Conservation (phyloP, 2,113 vertebrate species). For the Tympanuchus pallidicinctus region DNA sequence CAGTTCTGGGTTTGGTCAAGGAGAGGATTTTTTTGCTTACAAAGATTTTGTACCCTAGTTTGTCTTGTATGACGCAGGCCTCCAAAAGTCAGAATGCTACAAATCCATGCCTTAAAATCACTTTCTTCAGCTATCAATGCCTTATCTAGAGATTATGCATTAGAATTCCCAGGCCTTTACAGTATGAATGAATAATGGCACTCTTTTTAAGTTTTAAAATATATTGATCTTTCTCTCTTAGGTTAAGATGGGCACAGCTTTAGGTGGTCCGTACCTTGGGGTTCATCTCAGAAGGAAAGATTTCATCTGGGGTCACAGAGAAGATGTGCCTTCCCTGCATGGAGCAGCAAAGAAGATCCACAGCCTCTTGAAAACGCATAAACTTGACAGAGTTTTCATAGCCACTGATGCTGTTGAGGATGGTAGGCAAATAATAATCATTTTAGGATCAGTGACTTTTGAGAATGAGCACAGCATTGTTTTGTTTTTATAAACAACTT, state of each 20-base stretch:
- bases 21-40: neutral
- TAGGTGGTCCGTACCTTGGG: constrained; percentile 90
- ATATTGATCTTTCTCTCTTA: constrained; percentile 48
- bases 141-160: neutral
- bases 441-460: neutral
- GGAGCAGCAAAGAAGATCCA: constrained; percentile 88
- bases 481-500: neutral
- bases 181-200: neutral
- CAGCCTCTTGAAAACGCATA: constrained; percentile 85
- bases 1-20: neutral
- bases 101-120: neutral
- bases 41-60: neutral
- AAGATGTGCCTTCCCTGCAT: constrained; percentile 91
- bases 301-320: constrained; percentile 96
- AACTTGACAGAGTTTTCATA: constrained; percentile 88
- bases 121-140: neutral
- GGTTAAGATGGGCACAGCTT: constrained; percentile 84
- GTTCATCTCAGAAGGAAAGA: constrained; percentile 94
- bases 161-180: neutral
- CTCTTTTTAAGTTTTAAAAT: neutral
- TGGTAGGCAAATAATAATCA: constrained; percentile 74
- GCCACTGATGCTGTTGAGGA: constrained; percentile 91
- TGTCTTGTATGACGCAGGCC: neutral
- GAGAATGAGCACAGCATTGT: neutral
- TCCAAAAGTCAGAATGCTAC: neutral